phyloP scores from a whole-genome alignment of 2,113 vertebrate genomes.

The Hyperoodon ampullatus region DNA sequence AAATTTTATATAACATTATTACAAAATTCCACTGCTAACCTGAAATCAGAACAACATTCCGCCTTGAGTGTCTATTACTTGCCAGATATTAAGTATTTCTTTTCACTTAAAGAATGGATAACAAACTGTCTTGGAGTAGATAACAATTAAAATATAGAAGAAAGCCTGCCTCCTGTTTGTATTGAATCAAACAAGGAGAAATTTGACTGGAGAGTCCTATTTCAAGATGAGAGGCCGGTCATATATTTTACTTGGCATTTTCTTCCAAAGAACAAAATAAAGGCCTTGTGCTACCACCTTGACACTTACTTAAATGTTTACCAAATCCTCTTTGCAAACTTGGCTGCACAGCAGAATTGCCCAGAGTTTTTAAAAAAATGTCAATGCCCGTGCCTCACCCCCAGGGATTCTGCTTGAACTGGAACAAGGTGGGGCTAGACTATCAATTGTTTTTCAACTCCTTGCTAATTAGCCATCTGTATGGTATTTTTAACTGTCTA shows the following conservation, averaged over 20 bases:
- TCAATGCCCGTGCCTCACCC: neutral
- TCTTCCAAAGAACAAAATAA: neutral
- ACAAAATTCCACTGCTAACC: neutral
- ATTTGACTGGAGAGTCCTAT: neutral
- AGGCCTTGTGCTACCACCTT: neutral
- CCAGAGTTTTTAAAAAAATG: neutral
- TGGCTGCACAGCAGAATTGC: neutral
- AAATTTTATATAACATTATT: constrained; percentile 14
- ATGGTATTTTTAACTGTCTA: constrained; percentile 4
- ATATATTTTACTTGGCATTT: neutral
- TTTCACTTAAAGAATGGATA: constrained; percentile 2
- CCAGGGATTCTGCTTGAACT: constrained; percentile 41
- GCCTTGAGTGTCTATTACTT: neutral
- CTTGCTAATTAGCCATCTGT: constrained; percentile 29
- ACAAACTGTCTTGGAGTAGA: neutral
- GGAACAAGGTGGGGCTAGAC: neutral
- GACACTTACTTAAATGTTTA: neutral
- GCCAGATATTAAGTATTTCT: neutral
- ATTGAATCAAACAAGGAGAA: neutral
- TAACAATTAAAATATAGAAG: neutral
- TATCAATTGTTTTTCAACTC: constrained; percentile 2
- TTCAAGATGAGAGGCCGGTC: neutral
- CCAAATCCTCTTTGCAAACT: neutral
- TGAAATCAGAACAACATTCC: constrained; percentile 12
- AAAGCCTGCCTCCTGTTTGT: neutral